These are phyloP conservation scores for Pangasius sanitwongsei DNA, from an alignment of 2,797 vertebrate genomes.

Conservation along the genomic window DNA sequence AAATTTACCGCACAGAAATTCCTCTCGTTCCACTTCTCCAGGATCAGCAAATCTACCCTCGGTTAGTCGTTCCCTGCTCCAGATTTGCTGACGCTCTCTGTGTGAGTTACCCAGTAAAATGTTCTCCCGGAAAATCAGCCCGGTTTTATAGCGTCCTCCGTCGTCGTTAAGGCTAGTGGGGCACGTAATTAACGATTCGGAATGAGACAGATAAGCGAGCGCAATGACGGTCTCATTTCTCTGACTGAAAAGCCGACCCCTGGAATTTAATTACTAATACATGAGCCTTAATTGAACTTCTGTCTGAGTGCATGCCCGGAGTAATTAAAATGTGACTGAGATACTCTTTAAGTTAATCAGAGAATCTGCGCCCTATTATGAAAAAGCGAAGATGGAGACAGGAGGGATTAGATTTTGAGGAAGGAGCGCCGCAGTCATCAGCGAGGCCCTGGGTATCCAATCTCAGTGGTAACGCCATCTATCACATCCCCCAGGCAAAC, in stretches of 20 bases:
- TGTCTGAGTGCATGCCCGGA: constrained; percentile 56
- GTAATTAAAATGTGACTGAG: constrained; percentile 61
- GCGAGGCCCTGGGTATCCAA: constrained; percentile 25
- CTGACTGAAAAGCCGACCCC: constrained; percentile 50
- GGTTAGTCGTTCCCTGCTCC: constrained; percentile 1
- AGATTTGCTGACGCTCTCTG: constrained; percentile 43
- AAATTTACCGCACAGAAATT: background rate
- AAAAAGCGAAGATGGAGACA: constrained; percentile 14
- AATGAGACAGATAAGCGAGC: constrained; percentile 55
- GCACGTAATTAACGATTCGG: constrained; percentile 56
- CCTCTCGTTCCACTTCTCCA: constrained; percentile 15
- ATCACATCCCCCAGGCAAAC: constrained; percentile 40
- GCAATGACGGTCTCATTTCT: constrained; percentile 51
- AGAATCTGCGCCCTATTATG: constrained; percentile 46
- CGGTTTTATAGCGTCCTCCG: constrained; percentile 29
- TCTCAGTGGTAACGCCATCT: constrained; percentile 36
- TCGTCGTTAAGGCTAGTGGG: constrained; percentile 54
- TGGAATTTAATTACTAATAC: constrained; percentile 60
- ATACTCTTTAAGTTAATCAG: constrained; percentile 57
- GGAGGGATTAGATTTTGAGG: constrained; percentile 39
- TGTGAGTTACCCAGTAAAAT: constrained; percentile 3
- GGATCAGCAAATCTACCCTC: constrained; percentile 1
- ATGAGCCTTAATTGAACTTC: constrained; percentile 61
- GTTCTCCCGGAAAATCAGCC: constrained; percentile 31
- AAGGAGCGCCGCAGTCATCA: constrained; percentile 40